Conservation (phyloP, 2,797 vertebrate species). For the Microchirus variegatus region DNA sequence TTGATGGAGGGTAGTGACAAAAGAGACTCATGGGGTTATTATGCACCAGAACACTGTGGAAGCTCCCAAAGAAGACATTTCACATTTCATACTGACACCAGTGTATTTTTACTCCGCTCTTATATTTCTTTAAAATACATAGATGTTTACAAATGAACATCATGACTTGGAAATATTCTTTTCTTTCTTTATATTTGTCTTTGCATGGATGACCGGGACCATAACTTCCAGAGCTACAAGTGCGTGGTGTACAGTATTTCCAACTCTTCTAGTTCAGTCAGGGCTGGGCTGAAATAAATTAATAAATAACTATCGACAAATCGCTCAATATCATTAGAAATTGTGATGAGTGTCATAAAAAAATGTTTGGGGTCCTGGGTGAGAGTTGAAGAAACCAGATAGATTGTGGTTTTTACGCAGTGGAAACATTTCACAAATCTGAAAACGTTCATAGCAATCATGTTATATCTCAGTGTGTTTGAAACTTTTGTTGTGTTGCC, state of each 20-base stretch:
- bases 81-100: slow-evolving; percentile 10
- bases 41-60: slow-evolving; percentile 44
- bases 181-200: slow-evolving; percentile 12
- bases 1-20: not conserved
- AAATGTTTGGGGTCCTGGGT: too few species aligned
- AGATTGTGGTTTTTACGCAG: too few species aligned
- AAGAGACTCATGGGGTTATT: slow-evolving; percentile 9
- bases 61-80: slow-evolving; percentile 26
- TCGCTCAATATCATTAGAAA: too few species aligned
- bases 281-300: too few species aligned
- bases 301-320: too few species aligned
- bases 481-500: too few species aligned
- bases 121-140: not conserved
- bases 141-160: not conserved
- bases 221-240: slow-evolving; percentile 16
- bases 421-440: too few species aligned
- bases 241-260: slow-evolving; percentile 35
- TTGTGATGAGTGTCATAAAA: too few species aligned
- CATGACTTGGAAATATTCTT: not conserved
- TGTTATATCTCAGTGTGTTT: too few species aligned
- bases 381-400: too few species aligned
- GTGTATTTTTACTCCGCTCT: not conserved
- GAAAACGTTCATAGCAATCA: too few species aligned
- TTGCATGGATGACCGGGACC: slow-evolving; percentile 35
- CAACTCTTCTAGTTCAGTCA: slow-evolving; percentile 14